Evolutionary conservation across 2,113 vertebrate species (phyloP).

Genomic region (Anarhynchus alexandrinus): DNA sequence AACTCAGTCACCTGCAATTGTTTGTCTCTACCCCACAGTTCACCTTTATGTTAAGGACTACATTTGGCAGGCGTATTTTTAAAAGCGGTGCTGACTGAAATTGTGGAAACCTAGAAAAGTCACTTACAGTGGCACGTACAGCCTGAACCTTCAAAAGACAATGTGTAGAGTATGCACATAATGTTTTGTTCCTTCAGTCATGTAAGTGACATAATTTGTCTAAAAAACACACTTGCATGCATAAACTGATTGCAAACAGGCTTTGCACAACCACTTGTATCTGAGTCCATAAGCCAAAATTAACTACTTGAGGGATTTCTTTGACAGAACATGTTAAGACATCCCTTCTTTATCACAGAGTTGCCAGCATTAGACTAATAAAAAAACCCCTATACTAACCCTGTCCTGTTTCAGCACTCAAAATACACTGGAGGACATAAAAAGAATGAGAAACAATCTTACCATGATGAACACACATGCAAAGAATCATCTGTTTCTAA

Average conservation of each 20-base stretch:
- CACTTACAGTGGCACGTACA: neutral
- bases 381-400: neutral
- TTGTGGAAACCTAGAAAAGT: neutral
- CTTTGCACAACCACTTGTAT: neutral
- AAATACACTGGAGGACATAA: slow-evolving; percentile 3
- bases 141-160: neutral
- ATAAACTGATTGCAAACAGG: neutral
- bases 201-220: neutral
- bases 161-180: neutral
- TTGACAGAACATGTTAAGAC: neutral
- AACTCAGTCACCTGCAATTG: neutral
- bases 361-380: neutral
- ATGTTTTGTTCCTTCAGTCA: neutral
- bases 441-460: slow-evolving; percentile 35
- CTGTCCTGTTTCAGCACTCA: slow-evolving; percentile 20
- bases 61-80: neutral
- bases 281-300: neutral
- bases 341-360: neutral
- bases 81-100: neutral
- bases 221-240: neutral
- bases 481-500: slow-evolving; percentile 57
- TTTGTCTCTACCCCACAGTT: neutral
- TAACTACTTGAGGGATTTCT: slow-evolving; percentile 3
- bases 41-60: neutral
- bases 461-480: neutral